These are phyloP conservation scores for Rosalia funebris DNA, from an alignment of 2,888 invertebrate species.

Conservation along the genomic window DNA sequence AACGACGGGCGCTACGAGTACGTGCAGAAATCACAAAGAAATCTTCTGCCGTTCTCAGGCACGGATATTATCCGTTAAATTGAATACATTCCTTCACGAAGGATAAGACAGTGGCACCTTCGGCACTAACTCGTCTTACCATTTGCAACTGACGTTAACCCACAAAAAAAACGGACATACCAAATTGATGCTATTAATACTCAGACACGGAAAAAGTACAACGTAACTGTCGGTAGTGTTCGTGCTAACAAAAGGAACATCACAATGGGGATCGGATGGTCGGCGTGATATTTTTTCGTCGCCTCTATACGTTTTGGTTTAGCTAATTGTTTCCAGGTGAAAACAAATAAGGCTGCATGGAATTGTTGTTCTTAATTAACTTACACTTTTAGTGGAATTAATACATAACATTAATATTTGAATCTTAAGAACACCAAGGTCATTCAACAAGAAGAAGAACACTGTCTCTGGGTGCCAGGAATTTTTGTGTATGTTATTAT, in stretches of 20 bases:
- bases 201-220: conserved; percentile 23
- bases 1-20: conserved; percentile 46
- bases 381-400: no score
- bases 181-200: conserved; percentile 34
- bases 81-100: conserved; percentile 59
- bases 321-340: neutral
- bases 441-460: no score
- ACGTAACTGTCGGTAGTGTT: conserved; percentile 26
- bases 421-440: no score
- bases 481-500: no score
- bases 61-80: conserved; percentile 59
- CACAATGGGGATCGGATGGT: conserved; percentile 12
- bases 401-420: no score
- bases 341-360: no score
- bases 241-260: conserved; percentile 19
- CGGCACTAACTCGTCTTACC: conserved; percentile 32
- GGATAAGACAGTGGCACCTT: conserved; percentile 44
- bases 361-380: neutral
- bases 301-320: conserved; percentile 1
- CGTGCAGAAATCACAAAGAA: conserved; percentile 57
- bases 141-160: conserved; percentile 24
- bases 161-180: conserved; percentile 25
- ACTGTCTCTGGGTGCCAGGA: no score
- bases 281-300: conserved; percentile 11
- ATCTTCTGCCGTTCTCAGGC: conserved; percentile 54